Base-by-base conservation (phyloP, 1,140 invertebrate genomes). In the Papilio helenus region DNA sequence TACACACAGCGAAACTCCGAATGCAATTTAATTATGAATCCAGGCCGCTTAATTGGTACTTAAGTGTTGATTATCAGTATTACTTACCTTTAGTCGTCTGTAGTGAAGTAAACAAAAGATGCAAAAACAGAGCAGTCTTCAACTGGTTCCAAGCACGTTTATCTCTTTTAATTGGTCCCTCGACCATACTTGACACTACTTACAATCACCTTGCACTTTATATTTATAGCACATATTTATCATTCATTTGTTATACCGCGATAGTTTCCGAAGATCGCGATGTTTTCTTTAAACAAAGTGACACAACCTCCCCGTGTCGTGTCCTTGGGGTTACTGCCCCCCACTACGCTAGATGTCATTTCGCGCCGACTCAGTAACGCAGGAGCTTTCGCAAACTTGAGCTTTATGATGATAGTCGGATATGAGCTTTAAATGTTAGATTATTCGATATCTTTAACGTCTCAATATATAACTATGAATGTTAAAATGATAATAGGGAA, bases 311-410 rank as follows among this genome's bases (percentile, higher is more conserved):
- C 89, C 79, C 90, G 88, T 87, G 14, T 80, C 81, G 79, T 81
- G 82, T 84, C 82, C 74, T 84, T 85, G 84, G 86, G 90, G 88
- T 91, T 88, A 94, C 92, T 94, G 92, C 82, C 90, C 92, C 87
- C 93, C 90, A 34, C 76, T 88, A 87, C 89, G 88, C 86, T 90
- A 49, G 72, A 82, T 88, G 85, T 87, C 87, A 92, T 92, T 93
- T 93, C 85, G 93, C 93, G 92, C 92, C 91, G 91, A 92, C 93
- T 92, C 93, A 87, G 89, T 92, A 88, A 76, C 74, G 81, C 8
- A 76, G 73, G 81, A 82, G 86, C 88, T 93, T 93, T 92, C 85
- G 91, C 91, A 82, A 86, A 83, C 83, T 83, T 61, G 55, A 76
- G 74, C 74, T 61, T 76, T 76, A 76, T 14, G 72, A 49, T 49